These are phyloP conservation scores for Phallusia fumigata DNA, from an alignment of 23 tunicate genomes.

Conservation along the genomic window DNA sequence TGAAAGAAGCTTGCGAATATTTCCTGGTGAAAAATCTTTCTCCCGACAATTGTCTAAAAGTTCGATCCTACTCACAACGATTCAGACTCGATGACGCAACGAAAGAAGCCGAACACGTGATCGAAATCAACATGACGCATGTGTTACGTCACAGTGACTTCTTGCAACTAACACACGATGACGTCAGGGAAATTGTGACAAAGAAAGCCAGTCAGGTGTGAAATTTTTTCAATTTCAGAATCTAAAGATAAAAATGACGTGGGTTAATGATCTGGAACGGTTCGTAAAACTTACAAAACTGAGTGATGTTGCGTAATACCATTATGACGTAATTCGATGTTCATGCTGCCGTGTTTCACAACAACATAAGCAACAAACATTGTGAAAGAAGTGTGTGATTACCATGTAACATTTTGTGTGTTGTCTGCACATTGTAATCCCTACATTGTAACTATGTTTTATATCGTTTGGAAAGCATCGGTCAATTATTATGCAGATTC, in stretches of 20 bases:
- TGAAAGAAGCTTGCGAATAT: background rate
- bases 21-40: background rate
- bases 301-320: too few species aligned
- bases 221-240: background rate
- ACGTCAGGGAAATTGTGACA: background rate
- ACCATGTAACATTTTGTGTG: too few species aligned
- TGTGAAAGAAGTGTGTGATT: too few species aligned
- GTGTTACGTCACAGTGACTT: constrained; percentile 2
- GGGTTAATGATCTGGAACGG: too few species aligned
- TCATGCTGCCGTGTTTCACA: too few species aligned
- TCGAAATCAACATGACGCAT: background rate
- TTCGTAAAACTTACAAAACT: too few species aligned
- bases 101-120: background rate
- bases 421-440: too few species aligned
- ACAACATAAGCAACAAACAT: too few species aligned
- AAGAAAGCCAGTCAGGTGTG: constrained; percentile 3
- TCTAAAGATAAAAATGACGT: too few species aligned
- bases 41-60: background rate
- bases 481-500: constrained; percentile 11
- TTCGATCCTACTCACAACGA: background rate
- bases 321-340: too few species aligned
- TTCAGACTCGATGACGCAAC: background rate
- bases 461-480: too few species aligned
- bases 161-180: background rate
- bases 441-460: too few species aligned